phyloP scores from a whole-genome alignment of 1,140 invertebrate species.

The Zaprionus taronus region DNA sequence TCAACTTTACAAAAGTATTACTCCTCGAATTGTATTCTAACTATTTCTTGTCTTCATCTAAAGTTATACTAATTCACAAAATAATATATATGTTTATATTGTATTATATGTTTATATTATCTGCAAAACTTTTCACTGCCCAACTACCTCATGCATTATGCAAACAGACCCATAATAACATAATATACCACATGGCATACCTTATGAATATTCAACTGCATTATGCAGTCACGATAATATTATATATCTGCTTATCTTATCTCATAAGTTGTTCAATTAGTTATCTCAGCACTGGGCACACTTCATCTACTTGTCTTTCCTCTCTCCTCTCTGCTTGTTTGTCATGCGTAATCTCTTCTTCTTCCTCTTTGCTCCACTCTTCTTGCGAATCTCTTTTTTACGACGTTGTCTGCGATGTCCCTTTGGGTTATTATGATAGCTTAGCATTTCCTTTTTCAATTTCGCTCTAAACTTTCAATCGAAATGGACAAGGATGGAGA shows the following conservation, averaged over 20 bases:
- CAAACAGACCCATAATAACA: neutral
- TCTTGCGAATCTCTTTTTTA: neutral
- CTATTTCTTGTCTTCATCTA: no score
- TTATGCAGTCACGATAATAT: neutral
- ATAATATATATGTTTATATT: no score
- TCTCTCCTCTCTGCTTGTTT: neutral
- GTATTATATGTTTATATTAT: no score
- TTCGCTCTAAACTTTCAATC: neutral
- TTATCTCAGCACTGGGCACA: neutral
- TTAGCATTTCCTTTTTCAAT: slow-evolving; percentile 6
- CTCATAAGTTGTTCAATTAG: neutral
- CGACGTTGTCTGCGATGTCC: neutral
- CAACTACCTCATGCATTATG: neutral
- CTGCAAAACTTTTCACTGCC: neutral
- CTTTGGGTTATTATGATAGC: slow-evolving; percentile 7
- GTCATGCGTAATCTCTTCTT: neutral
- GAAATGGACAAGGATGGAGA: neutral
- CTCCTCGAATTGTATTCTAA: no score
- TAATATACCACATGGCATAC: neutral
- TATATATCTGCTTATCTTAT: neutral
- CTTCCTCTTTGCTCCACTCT: neutral
- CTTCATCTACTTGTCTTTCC: neutral
- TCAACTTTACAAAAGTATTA: no score
- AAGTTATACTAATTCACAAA: no score
- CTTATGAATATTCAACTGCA: neutral